Percentiles rank a stretch among this genome's conserved stretches.
phyloP scores from a whole-genome alignment of 2,888 invertebrate species.

The Strigamia transsilvanica region DNA sequence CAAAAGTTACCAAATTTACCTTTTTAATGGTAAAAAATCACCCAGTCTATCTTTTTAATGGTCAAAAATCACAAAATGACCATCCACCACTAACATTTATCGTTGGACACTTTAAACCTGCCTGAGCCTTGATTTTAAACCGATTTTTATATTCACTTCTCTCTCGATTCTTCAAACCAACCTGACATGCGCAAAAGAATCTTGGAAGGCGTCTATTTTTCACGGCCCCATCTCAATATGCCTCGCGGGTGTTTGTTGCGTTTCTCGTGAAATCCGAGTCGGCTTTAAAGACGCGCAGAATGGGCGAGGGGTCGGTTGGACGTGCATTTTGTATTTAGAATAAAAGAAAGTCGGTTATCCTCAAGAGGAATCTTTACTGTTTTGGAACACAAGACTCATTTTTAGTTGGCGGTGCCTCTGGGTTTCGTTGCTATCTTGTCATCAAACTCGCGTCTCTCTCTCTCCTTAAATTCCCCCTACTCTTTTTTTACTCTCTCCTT shows the following conservation, averaged over 20 bases:
- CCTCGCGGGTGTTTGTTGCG: constrained; percentile 36
- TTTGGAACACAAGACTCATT: constrained; percentile 37
- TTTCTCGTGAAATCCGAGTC: constrained; percentile 26
- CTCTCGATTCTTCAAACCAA: too few species aligned
- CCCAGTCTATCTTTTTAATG: too few species aligned
- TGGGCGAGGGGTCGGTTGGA: neutral
- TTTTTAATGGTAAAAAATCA: too few species aligned
- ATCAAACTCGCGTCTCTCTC: constrained; percentile 5
- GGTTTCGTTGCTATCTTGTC: constrained; percentile 42
- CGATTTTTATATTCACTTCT: neutral
- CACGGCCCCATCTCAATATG: constrained; percentile 24
- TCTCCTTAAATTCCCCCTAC: neutral
- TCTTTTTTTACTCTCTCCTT: neutral
- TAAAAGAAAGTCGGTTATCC: constrained; percentile 44
- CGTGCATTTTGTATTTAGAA: constrained; percentile 31
- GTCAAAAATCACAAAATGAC: too few species aligned
- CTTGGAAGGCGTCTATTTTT: constrained; percentile 4
- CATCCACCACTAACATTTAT: too few species aligned
- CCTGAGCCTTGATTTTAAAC: too few species aligned
- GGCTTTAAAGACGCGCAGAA: constrained; percentile 23
- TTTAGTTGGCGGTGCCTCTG: constrained; percentile 41
- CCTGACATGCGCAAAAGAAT: neutral
- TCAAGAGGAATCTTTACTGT: constrained; percentile 42
- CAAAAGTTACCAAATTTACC: too few species aligned
- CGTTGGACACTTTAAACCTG: too few species aligned